Conservation (phyloP, 2,888 invertebrate genomes). For the Acheta domesticus region DNA sequence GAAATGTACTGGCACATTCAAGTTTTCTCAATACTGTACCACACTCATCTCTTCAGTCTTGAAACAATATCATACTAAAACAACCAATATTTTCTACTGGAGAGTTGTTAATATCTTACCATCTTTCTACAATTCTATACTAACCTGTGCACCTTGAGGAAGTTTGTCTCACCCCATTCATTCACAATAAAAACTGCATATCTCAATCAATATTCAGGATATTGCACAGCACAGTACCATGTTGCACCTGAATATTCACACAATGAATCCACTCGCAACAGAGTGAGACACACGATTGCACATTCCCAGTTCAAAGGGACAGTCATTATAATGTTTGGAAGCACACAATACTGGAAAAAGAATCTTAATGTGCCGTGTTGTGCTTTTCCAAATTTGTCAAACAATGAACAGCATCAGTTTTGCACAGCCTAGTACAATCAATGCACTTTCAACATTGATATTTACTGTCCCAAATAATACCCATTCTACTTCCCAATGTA, state of each 20-base stretch:
- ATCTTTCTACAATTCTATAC: not conserved
- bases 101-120: not conserved
- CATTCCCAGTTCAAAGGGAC: not conserved
- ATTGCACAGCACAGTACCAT: too few species aligned
- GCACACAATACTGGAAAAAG: not conserved
- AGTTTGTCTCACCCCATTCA: constrained; percentile 18
- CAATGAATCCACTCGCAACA: not conserved
- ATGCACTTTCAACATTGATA: too few species aligned
- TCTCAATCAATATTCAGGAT: too few species aligned
- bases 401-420: too few species aligned
- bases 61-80: constrained; percentile 7
- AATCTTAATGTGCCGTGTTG: too few species aligned
- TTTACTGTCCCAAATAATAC: too few species aligned
- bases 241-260: not conserved
- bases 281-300: constrained; percentile 20
- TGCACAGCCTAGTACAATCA: too few species aligned
- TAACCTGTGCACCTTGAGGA: constrained; percentile 19
- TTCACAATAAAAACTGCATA: too few species aligned
- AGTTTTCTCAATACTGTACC: not conserved
- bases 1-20: constrained; percentile 2
- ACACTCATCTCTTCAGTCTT: constrained; percentile 18
- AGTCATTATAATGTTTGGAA: not conserved
- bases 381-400: too few species aligned
- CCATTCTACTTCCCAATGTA: too few species aligned
- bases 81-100: not conserved